These are phyloP conservation scores for Zelleria hepariella DNA, from an alignment of 2,888 invertebrate species.

Conservation along the genomic window DNA sequence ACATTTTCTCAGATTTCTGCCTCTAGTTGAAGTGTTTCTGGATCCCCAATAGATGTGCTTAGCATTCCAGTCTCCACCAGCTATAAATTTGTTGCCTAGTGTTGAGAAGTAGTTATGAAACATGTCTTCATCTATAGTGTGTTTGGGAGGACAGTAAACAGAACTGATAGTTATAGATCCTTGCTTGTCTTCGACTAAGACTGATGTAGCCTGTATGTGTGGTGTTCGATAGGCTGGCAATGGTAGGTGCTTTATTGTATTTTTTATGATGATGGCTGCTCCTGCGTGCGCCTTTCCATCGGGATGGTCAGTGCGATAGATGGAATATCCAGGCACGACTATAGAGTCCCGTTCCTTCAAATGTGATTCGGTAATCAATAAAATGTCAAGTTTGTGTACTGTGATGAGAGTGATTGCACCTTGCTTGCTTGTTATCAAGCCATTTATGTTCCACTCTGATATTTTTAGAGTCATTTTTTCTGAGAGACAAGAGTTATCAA, in stretches of 20 bases:
- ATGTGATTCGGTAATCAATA: conserved; percentile 18
- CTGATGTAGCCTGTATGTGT: conserved; percentile 10
- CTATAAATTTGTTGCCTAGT: conserved; percentile 11
- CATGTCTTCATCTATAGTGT: conserved; percentile 5
- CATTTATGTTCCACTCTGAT: conserved; percentile 20
- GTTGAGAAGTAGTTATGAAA: conserved; percentile 6
- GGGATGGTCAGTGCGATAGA: conserved; percentile 20
- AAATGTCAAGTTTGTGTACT: conserved; percentile 14
- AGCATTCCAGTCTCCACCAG: conserved; percentile 11
- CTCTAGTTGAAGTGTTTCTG: conserved; percentile 11
- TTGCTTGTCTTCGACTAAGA: conserved; percentile 1
- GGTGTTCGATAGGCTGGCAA: conserved; percentile 3
- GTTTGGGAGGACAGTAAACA: conserved; percentile 11
- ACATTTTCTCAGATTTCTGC: conserved; percentile 9
- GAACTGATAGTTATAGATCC: conserved; percentile 4
- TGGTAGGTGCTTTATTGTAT: conserved; percentile 8
- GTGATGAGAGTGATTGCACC: conserved; percentile 12
- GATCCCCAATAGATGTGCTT: conserved; percentile 8
- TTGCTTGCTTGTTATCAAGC: conserved; percentile 13
- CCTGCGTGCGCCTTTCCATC: conserved; percentile 20
- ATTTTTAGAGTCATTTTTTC: conserved; percentile 11
- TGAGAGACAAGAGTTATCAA: no score
- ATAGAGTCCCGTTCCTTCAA: conserved; percentile 13
- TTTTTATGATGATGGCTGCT: conserved; percentile 11
- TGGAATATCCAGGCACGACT: conserved; percentile 11